phyloP scores from a whole-genome alignment of 2,113 vertebrate species.

The Camelus dromedarius region DNA sequence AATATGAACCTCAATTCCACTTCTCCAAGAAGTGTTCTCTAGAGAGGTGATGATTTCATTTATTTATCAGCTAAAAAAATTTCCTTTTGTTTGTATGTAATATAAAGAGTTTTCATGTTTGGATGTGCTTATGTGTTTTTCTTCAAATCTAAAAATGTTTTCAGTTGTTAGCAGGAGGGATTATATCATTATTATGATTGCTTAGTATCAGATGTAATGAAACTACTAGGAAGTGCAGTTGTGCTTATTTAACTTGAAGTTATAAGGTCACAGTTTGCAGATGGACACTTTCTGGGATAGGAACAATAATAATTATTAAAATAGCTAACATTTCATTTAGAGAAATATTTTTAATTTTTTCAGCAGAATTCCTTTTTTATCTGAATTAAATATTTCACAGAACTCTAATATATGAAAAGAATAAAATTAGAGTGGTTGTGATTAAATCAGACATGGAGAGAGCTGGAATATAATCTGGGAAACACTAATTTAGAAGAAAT shows the following conservation, averaged over 20 bases:
- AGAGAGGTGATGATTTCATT: slow-evolving; percentile 20
- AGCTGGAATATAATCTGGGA: background rate
- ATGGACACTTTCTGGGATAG: background rate
- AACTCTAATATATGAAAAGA: background rate
- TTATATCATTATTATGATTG: background rate
- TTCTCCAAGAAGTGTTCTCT: slow-evolving; percentile 20
- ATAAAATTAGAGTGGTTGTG: background rate
- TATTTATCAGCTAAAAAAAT: slow-evolving; percentile 10
- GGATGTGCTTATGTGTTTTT: background rate
- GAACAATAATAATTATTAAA: background rate
- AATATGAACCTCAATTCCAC: background rate
- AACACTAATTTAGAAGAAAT: background rate
- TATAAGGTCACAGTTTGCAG: background rate
- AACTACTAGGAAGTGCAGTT: background rate
- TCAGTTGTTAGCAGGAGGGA: background rate
- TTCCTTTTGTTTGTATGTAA: background rate
- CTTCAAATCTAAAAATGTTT: background rate
- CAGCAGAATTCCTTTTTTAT: background rate
- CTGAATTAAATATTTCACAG: background rate
- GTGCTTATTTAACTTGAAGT: background rate
- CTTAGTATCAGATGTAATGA: background rate
- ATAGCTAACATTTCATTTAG: slow-evolving; percentile 18
- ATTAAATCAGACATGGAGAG: background rate
- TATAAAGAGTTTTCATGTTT: background rate
- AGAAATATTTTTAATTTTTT: background rate